These are phyloP conservation scores for Ashinkailepas kermadecensis DNA, from an alignment of 2,888 invertebrate genomes.

Conservation along the genomic window DNA sequence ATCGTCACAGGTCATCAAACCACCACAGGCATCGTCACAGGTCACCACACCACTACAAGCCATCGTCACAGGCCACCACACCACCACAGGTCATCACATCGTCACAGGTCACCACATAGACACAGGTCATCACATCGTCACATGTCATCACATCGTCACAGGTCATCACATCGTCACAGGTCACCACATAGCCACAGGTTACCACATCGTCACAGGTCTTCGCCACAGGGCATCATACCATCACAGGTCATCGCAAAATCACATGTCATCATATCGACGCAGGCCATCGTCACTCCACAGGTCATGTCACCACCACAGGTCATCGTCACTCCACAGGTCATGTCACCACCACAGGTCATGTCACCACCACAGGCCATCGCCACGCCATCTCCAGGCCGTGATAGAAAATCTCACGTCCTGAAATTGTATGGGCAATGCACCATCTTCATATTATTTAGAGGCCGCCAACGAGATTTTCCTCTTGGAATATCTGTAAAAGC, in stretches of 20 bases:
- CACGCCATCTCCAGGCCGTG: too few relatives aligned
- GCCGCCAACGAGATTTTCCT: too few relatives aligned
- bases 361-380: too few relatives aligned
- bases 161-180: constrained; percentile 49
- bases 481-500: too few relatives aligned
- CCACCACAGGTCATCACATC: constrained; percentile 54
- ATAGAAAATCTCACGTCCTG: too few relatives aligned
- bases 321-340: too few relatives aligned
- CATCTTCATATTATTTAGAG: too few relatives aligned
- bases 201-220: not conserved
- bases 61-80: constrained; percentile 39
- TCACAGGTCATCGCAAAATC: not conserved
- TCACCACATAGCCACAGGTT: constrained; percentile 24
- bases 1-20: too few relatives aligned
- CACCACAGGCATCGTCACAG: not conserved
- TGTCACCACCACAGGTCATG: too few relatives aligned
- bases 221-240: constrained; percentile 36
- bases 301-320: not conserved
- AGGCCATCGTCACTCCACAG: not conserved
- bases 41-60: not conserved
- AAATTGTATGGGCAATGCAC: too few relatives aligned
- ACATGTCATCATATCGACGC: not conserved
- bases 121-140: not conserved
- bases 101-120: constrained; percentile 44
- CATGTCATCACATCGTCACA: not conserved